Percentiles rank a stretch among this genome's conserved stretches.
phyloP scores from a whole-genome alignment of 2,797 vertebrate species.

The Xiphorhynchus erythropygius region DNA sequence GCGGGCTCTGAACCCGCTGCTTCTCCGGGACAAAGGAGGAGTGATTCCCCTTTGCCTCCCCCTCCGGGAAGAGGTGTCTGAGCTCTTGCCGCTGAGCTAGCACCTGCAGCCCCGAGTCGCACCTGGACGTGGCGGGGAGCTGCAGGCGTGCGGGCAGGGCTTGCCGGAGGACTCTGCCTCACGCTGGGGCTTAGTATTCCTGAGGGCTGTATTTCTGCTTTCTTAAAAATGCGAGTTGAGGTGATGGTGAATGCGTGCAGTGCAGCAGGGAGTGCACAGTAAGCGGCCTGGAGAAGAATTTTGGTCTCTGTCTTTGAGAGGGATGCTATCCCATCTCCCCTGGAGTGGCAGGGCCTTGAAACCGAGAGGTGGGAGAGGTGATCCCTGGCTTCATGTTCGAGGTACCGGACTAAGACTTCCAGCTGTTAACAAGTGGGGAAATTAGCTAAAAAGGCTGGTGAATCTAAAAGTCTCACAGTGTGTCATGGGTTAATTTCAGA shows the following conservation, averaged over 20 bases:
- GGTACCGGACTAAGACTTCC: not conserved
- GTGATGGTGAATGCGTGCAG: not conserved
- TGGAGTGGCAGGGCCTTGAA: not conserved
- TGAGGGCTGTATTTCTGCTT: not conserved
- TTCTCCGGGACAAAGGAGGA: not conserved
- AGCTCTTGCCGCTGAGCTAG: not conserved
- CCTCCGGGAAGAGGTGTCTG: not conserved
- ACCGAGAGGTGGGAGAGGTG: not conserved
- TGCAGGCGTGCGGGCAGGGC: not conserved
- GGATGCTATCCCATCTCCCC: not conserved
- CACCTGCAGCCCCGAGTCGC: not conserved
- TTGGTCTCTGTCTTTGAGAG: not conserved
- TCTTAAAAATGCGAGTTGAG: not conserved
- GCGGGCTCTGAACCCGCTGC: not conserved
- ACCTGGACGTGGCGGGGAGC: not conserved
- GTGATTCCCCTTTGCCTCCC: fast-evolving
- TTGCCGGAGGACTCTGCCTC: not conserved
- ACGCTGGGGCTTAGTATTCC: not conserved
- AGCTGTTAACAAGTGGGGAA: not conserved
- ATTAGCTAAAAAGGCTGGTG: not conserved
- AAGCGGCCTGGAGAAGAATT: not conserved
- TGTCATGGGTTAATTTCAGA: fast-evolving
- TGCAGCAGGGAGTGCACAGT: not conserved
- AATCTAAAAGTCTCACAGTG: not conserved
- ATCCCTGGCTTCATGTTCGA: fast-evolving